Evolutionary conservation across 2,113 vertebrate genomes (phyloP), one percentile per base, ranked within the genome.

Genomic region (Ivindomyrus marchei): DNA sequence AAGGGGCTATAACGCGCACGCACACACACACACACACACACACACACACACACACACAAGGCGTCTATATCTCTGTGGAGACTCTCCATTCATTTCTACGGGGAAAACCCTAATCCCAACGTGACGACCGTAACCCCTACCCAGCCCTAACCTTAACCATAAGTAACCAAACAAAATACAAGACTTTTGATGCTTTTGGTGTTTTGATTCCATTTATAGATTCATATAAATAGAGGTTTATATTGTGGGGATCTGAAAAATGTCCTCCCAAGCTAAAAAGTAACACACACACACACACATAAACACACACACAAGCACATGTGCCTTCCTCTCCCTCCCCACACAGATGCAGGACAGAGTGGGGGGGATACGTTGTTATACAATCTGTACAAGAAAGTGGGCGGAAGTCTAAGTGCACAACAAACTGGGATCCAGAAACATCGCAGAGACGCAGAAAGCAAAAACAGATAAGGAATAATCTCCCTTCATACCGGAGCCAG

Each of bases 301-400:
- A 15, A 21, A 46, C 36, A 58, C 36, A 36, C 36, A 36, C 36
- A 47, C 36, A 62, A 9, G 45, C 39, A n/a, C 36, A 85, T 4
- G 11, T 45, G 2, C 2, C 21, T 50, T 27, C 52, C 21, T 36
- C 84, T 39, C 47, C 56, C 86, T 80, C 70, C 36, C 49, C 31
- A 24, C 80, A 85, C 89, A 89, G 56, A 58, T 80, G 49, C 89
- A 80, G 49, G 19, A 39, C 27, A 19, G 39, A 9, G 47, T 11
- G 17, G 45, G 36, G 39, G 80, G 80, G 77, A 5, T 21, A 7
- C 4, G 8, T 66, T 31, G 85, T 88, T 66, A 80, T 86, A 47
- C 17, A 62, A 77, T 88, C 62, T 74, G 77, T 84, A 89, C 27
- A 85, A 21, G 45, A 85, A 47, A 80, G 74, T 80, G 74, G 74